Evolutionary conservation across 1,140 invertebrate species (phyloP), one percentile per base, ranked within the genome.

Genomic region (Drosophila saltans): DNA sequence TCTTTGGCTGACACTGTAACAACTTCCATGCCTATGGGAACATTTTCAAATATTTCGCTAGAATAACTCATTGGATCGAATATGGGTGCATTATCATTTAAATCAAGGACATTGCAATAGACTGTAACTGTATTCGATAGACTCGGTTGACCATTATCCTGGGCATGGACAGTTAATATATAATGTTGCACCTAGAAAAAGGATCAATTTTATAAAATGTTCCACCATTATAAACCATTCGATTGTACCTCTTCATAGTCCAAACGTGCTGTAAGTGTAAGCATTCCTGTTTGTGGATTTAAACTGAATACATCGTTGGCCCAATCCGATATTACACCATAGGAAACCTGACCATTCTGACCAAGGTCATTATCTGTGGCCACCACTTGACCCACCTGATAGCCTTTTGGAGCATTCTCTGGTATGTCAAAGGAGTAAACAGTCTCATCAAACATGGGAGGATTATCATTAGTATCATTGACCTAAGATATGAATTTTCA

Each of bases 71-170:
- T 97, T 0, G 97, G 95, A 85, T 98, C 96, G 91, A 99, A 99
- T 41, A 97, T 93, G 0, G 98, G 98, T 0, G 97, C 95, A 91
- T 99, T 99, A 93, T 99, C 98, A 92, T 99, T 99, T 26, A 98
- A 93, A 91, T 99, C 98, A 40, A 98, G 93, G 1, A 99, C 97
- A 93, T 98, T 98, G 91, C 98, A 96, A 93, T 98, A 98, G 8
- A 98, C 96, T 0, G 97, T 98, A 7, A 97, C 94, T 3, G 97
- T 98, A 30, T 97, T 97, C 0, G 97, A 98, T n/a, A 98, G 93
- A 48, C 96, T 95, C 8, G 98, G 97, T 58, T 95, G 94, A 0
- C 98, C 98, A 11, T 94, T 95, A 93, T 99, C 98, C 81, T 97
- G 97, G 1, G 97, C 98, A 92, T 98, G 96, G 1, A 98, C 97